Conservation (phyloP, 2,113 vertebrate genomes). For the Rhipidura dahli region DNA sequence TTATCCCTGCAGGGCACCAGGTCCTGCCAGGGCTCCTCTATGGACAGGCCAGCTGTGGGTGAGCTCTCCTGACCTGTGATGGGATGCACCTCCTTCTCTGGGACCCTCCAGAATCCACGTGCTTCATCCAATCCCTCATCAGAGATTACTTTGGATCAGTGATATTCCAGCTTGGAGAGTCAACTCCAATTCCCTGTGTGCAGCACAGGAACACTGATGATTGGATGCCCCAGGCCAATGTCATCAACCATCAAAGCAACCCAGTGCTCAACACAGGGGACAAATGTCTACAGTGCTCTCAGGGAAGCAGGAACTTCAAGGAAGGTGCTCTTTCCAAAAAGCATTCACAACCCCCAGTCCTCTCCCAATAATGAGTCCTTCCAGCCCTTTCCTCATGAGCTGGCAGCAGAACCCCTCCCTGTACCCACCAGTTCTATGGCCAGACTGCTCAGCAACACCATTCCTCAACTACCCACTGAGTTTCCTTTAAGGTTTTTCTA, state of each 20-base stretch:
- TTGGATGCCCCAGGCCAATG: not conserved
- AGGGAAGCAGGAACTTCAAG: not conserved
- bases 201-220: not conserved
- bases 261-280: fast-evolving
- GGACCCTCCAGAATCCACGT: not conserved
- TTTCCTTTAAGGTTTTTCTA: not conserved
- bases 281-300: not conserved
- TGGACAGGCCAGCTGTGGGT: not conserved
- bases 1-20: not conserved
- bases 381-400: not conserved
- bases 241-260: not conserved
- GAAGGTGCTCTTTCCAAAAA: not conserved
- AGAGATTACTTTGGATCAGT: not conserved
- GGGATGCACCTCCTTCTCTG: not conserved
- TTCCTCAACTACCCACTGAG: not conserved
- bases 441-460: not conserved
- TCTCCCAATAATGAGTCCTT: not conserved
- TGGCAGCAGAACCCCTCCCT: not conserved
- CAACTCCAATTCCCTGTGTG: not conserved
- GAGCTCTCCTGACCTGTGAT: not conserved
- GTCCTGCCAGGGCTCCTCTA: not conserved
- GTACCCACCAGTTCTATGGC: not conserved
- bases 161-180: not conserved
- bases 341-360: not conserved
- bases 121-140: not conserved